Conservation (phyloP, 2,888 invertebrate genomes). For the Rotaria macrura region DNA sequence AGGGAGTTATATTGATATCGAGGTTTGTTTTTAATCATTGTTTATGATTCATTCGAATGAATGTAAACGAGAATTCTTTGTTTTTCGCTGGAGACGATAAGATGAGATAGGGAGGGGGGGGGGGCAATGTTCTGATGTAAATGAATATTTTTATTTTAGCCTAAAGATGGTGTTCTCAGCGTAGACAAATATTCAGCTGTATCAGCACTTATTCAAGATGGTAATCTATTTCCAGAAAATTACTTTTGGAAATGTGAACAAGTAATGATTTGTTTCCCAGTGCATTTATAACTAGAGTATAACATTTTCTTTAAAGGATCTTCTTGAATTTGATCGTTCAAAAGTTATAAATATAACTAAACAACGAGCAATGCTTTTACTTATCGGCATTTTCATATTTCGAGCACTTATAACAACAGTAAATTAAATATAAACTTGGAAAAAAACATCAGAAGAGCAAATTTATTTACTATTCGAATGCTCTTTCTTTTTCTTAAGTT, state of each 20-base stretch:
- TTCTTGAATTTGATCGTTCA: conserved; percentile 39
- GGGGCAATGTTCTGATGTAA: too few species aligned
- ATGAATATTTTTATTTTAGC: conserved; percentile 36
- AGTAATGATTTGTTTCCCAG: conserved; percentile 35
- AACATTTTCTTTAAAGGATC: conserved; percentile 37
- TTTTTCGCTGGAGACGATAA: too few species aligned
- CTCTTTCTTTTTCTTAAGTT: conserved; percentile 37
- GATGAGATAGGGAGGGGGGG: too few species aligned
- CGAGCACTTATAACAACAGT: conserved; percentile 44
- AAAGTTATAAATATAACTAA: conserved; percentile 40
- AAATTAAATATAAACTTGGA: conserved; percentile 30
- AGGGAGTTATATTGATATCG: too few species aligned
- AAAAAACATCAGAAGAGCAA: background rate
- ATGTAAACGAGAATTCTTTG: too few species aligned
- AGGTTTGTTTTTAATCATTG: too few species aligned
- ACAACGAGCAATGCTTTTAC: conserved; percentile 39
- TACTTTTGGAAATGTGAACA: conserved; percentile 46
- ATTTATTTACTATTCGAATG: background rate
- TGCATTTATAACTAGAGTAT: too few species aligned
- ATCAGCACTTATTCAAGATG: conserved; percentile 41
- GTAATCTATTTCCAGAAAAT: conserved; percentile 43
- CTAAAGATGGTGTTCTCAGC: conserved; percentile 43
- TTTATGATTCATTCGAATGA: too few species aligned
- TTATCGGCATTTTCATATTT: conserved; percentile 43
- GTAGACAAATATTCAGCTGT: conserved; percentile 44